Percentiles rank a stretch among this genome's conserved stretches.
phyloP scores from a whole-genome alignment of 1,140 invertebrate species.

The Lordiphosa clarofinis region DNA sequence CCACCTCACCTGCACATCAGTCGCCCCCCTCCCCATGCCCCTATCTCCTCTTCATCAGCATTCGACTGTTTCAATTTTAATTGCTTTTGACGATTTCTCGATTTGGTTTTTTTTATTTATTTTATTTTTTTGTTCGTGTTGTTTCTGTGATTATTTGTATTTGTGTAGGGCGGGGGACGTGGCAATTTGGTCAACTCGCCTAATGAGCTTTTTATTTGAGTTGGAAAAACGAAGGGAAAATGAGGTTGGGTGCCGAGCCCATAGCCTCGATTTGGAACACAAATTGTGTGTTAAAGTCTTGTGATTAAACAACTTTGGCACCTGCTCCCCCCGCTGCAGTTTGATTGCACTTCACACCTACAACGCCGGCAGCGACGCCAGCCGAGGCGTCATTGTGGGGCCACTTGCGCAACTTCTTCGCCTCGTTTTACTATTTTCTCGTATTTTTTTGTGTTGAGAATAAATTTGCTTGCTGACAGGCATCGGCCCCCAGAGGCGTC shows the following conservation, averaged over 20 bases:
- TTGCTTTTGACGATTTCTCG: slow-evolving; percentile 49
- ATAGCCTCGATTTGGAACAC: slow-evolving; percentile 41
- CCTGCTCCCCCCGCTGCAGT: slow-evolving; percentile 37
- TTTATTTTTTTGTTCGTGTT: slow-evolving; percentile 5
- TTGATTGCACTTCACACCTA: slow-evolving; percentile 69
- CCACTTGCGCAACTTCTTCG: slow-evolving; percentile 55
- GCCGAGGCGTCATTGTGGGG: slow-evolving; percentile 12
- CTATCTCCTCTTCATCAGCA: slow-evolving; percentile 6
- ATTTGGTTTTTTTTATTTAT: slow-evolving; percentile 12
- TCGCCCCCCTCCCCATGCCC: background rate
- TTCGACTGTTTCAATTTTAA: slow-evolving; percentile 65
- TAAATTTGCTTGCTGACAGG: slow-evolving; percentile 62
- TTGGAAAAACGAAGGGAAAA: slow-evolving; percentile 16
- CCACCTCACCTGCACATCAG: slow-evolving; percentile 14
- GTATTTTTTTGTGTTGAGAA: slow-evolving; percentile 19
- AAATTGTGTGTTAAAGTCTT: slow-evolving; percentile 64
- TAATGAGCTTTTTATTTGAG: slow-evolving; percentile 72
- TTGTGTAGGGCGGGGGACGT: slow-evolving; percentile 21
- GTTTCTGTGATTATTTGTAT: slow-evolving; percentile 27
- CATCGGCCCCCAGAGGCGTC: slow-evolving; percentile 15
- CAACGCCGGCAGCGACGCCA: slow-evolving; percentile 3
- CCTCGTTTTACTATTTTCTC: slow-evolving; percentile 8
- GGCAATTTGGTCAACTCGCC: slow-evolving; percentile 64
- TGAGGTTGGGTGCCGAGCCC: slow-evolving; percentile 4
- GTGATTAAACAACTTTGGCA: slow-evolving; percentile 70